Evolutionary conservation across 1,140 invertebrate genomes (phyloP).

Genomic region (Drosophila paulistorum): DNA sequence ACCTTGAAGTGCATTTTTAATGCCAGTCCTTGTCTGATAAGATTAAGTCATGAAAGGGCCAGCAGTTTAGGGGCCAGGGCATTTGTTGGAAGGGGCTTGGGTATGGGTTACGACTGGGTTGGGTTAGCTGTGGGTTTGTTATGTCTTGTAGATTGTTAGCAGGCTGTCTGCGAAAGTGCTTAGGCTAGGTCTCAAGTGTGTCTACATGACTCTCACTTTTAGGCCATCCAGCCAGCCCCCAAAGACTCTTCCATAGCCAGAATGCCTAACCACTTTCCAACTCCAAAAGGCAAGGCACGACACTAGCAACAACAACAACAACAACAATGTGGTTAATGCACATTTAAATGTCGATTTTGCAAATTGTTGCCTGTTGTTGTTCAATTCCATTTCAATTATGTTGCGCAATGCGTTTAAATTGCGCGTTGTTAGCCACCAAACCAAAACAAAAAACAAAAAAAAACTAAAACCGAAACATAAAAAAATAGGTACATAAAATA

Average conservation of each 20-base stretch:
- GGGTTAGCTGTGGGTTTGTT: too few relatives aligned
- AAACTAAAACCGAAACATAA: not conserved
- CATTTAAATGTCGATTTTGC: slow-evolving; percentile 78
- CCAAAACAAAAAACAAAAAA: not conserved
- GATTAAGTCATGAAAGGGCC: slow-evolving; percentile 77
- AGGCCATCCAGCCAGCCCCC: slow-evolving; percentile 24
- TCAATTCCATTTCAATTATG: slow-evolving; percentile 72
- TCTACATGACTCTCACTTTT: slow-evolving; percentile 80
- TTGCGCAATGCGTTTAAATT: slow-evolving; percentile 78
- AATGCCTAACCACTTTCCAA: slow-evolving; percentile 28
- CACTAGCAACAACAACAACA: slow-evolving; percentile 19
- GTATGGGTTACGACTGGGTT: too few relatives aligned
- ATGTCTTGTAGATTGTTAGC: slow-evolving; percentile 31
- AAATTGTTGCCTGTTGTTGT: slow-evolving; percentile 69
- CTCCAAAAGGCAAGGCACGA: not conserved
- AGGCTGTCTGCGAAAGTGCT: slow-evolving; percentile 69
- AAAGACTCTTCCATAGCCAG: slow-evolving; percentile 23
- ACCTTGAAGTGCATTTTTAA: slow-evolving; percentile 80
- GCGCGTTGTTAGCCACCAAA: slow-evolving; percentile 53
- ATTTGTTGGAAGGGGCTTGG: too few relatives aligned
- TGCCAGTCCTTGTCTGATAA: slow-evolving; percentile 80
- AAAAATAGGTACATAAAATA: not conserved
- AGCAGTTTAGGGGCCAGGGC: slow-evolving; percentile 7
- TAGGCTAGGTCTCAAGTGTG: slow-evolving; percentile 69
- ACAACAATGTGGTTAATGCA: slow-evolving; percentile 57